These are phyloP conservation scores for Epicauta chinensis DNA, from an alignment of 1,140 invertebrate genomes.

Conservation along the genomic window DNA sequence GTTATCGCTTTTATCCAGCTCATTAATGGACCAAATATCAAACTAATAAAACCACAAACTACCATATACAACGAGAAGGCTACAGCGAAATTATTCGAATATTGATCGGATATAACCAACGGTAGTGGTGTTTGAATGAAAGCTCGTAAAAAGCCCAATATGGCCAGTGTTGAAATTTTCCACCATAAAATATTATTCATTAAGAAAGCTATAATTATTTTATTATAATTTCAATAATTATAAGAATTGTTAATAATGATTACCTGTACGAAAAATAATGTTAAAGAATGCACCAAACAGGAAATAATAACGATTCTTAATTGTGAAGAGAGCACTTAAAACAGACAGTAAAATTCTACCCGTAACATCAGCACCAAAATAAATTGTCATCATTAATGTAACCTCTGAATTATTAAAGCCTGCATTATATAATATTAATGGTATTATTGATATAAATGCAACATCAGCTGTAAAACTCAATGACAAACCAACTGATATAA, in stretches of 20 bases:
- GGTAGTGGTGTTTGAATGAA: conserved; percentile 32
- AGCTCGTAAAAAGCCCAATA: conserved; percentile 28
- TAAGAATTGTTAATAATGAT: conserved; percentile 6
- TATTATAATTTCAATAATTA: too few relatives aligned
- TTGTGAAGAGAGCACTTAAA: conserved; percentile 21
- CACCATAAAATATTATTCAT: conserved; percentile 13
- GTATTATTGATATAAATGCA: conserved; percentile 33
- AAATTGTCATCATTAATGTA: conserved; percentile 29
- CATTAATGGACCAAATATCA: conserved; percentile 28
- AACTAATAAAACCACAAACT: conserved; percentile 23
- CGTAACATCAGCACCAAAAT: conserved; percentile 31
- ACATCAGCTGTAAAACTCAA: conserved; percentile 33
- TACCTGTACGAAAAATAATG: conserved; percentile 28
- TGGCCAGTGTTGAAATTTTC: conserved; percentile 12
- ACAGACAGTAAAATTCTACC: conserved; percentile 29
- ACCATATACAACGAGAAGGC: conserved; percentile 34
- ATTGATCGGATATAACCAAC: conserved; percentile 30
- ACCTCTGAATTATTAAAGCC: conserved; percentile 27
- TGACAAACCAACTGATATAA: conserved; percentile 33
- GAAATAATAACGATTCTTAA: conserved; percentile 33
- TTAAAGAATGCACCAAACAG: conserved; percentile 27
- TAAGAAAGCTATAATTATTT: background rate
- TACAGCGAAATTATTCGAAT: conserved; percentile 26
- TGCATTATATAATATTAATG: conserved; percentile 29
- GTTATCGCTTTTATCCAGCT: conserved; percentile 32